Evolutionary conservation across 2,113 vertebrate genomes (phyloP).

Genomic region (Clarias magur): DNA sequence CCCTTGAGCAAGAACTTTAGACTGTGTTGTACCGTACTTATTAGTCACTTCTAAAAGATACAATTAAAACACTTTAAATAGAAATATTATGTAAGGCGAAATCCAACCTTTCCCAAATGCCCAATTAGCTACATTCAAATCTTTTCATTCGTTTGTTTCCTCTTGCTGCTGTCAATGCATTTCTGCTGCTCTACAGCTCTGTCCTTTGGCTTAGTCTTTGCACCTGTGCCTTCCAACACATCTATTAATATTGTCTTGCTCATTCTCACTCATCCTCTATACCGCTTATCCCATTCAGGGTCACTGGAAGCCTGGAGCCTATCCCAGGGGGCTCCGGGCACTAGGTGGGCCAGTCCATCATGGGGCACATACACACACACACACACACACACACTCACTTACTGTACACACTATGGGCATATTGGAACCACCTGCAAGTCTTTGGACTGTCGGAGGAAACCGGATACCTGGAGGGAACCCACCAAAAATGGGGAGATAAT

Average conservation of each 20-base stretch:
- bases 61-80: not conserved
- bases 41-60: not conserved
- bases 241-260: not conserved
- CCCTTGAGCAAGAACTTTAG: not conserved
- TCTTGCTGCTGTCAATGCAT: not conserved
- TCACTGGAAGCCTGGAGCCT: too few relatives aligned
- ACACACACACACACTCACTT: too few relatives aligned
- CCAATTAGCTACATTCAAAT: not conserved
- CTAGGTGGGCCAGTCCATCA: too few relatives aligned
- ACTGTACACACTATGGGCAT: too few relatives aligned
- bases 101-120: not conserved
- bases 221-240: not conserved
- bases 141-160: not conserved
- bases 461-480: too few relatives aligned
- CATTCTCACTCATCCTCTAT: too few relatives aligned
- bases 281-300: too few relatives aligned
- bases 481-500: too few relatives aligned
- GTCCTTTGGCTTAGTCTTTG: not conserved
- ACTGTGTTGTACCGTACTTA: not conserved
- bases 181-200: not conserved
- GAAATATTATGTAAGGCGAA: not conserved
- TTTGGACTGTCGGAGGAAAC: too few relatives aligned
- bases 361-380: too few relatives aligned
- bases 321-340: too few relatives aligned
- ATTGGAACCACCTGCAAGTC: too few relatives aligned